Evolutionary conservation across 2,797 vertebrate species (phyloP), one percentile per base, ranked within the genome.

Genomic region (Avahi laniger): DNA sequence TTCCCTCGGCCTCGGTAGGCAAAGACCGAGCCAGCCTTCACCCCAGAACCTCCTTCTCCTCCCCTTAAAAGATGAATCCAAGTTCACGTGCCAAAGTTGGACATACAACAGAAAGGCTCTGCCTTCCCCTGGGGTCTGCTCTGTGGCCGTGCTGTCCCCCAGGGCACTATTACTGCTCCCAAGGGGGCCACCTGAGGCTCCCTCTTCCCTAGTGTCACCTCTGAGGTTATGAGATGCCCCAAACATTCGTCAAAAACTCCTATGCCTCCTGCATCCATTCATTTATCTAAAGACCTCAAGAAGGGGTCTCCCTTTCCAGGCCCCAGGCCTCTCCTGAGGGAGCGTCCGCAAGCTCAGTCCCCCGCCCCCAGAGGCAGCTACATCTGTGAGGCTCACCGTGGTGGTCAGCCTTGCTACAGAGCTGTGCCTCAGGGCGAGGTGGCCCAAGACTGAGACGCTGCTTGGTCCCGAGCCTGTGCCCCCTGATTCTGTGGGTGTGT

Each of bases 361-460:
- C 20, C 52, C 20, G 1, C 15, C 48, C 26, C 24, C 0, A 1
- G 1, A 15, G 52, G 22, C 13, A 9, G 41, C 28, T 13, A 20
- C 54, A 41, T 28, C 20, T 57, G 8, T 38, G 15, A 30, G 11
- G 41, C 96, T 93, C 98, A 99, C 99, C 99, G 99, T 99, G 98
- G 99, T 99, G 96, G 98, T 98, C 96, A 99, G 98, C n/a, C 98
- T 98, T 4, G 98, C 98, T 95, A 99, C 93, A 10, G 99, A 99
- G 97, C 99, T 99, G 96, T 99, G 99, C 97, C 98, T 99, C 98
- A 99, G 98, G 94, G 99, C 90, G 80, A 99, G 94, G 50, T 86
- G 97, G 18, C 98, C 98, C 93, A 99, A 97, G 72, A 98, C 83
- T n/a, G 96, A 97, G 46, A 98, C n/a, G 10, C 98, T 98, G 54